Conservation (phyloP, 1,140 invertebrate species). For the Coenobita brevimanus region DNA sequence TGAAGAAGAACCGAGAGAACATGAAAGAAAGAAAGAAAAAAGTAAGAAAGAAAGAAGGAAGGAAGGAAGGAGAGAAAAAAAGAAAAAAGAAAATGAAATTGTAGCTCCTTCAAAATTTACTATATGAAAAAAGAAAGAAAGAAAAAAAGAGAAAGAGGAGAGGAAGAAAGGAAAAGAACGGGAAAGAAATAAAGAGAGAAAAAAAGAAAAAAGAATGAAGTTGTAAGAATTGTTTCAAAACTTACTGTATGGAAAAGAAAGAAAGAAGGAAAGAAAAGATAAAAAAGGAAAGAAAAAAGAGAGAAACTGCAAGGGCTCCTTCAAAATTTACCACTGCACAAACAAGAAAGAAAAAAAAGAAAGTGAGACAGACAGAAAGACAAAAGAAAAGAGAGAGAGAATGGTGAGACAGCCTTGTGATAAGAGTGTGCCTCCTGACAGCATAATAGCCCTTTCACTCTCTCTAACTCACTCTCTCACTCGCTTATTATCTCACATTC, state of each 20-base stretch:
- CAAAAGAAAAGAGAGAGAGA: too few relatives aligned
- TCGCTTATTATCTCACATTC: too few relatives aligned
- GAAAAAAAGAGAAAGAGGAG: neutral
- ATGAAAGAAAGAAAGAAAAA: too few relatives aligned
- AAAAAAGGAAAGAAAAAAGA: too few relatives aligned
- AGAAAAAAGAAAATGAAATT: neutral
- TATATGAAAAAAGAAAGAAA: constrained; percentile 3
- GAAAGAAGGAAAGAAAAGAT: too few relatives aligned
- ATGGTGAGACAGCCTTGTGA: too few relatives aligned
- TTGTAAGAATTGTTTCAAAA: neutral
- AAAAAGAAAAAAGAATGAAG: neutral
- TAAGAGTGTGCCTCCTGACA: too few relatives aligned
- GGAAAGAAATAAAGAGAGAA: neutral
- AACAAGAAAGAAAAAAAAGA: neutral
- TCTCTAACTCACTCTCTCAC: too few relatives aligned
- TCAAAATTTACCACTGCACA: neutral
- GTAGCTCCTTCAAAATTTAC: too few relatives aligned
- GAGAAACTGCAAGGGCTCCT: neutral
- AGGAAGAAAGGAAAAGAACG: neutral
- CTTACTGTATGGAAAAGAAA: neutral
- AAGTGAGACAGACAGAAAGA: too few relatives aligned
- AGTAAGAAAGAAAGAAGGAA: neutral
- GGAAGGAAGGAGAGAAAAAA: neutral
- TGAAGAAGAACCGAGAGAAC: too few relatives aligned
- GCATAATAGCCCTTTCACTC: too few relatives aligned